phyloP scores from a whole-genome alignment of 37 sponge, comb jelly and placozoan genomes.

The Hexactinellida sp. region DNA sequence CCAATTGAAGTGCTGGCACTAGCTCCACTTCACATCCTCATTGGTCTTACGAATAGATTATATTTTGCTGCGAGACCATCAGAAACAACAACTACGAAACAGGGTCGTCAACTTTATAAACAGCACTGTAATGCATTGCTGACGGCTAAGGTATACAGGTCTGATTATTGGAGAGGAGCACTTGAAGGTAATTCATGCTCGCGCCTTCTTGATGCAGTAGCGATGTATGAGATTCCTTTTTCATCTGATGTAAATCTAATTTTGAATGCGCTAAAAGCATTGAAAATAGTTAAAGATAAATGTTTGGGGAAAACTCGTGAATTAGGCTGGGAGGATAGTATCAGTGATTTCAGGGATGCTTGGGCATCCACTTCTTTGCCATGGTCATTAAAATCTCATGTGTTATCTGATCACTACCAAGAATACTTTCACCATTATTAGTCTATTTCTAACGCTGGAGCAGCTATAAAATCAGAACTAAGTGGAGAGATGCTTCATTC shows the following conservation, averaged over 20 bases:
- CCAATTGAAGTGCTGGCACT: neutral
- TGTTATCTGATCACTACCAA: neutral
- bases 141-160: neutral
- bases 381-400: neutral
- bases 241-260: neutral
- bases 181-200: constrained; percentile 1
- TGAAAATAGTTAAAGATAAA: constrained; percentile 1
- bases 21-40: constrained; percentile 13
- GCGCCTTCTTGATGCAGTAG: constrained; percentile 2
- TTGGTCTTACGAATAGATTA: neutral
- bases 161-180: constrained; percentile 7
- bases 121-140: neutral
- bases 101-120: constrained; percentile 11
- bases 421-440: neutral
- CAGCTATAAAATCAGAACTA: neutral
- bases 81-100: neutral
- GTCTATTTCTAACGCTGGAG: neutral
- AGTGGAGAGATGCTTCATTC: constrained; percentile 13
- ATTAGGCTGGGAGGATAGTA: constrained; percentile 2
- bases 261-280: neutral
- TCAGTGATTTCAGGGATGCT: neutral
- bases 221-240: neutral
- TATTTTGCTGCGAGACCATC: constrained; percentile 13
- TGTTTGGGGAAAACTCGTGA: neutral
- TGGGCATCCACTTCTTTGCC: constrained; percentile 9